These are phyloP conservation scores for Rhinolophus sinicus DNA, from an alignment of 2,113 vertebrate species.

Conservation along the genomic window DNA sequence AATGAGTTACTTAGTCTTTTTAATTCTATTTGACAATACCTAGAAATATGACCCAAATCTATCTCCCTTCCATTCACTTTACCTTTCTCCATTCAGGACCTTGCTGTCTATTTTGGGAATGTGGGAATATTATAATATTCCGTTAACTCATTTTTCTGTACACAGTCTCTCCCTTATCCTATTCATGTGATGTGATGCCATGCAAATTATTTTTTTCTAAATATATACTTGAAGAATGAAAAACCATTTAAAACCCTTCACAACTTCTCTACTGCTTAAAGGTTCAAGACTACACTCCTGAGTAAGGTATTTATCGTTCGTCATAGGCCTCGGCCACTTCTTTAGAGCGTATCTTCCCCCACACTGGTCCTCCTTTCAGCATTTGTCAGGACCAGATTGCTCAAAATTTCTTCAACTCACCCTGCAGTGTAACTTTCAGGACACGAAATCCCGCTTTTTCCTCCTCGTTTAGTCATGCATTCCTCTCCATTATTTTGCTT, in stretches of 20 bases:
- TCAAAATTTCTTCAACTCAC: neutral
- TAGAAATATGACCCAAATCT: neutral
- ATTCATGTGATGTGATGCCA: neutral
- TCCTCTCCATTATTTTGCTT: neutral
- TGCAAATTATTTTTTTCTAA: neutral
- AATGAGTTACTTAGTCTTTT: neutral
- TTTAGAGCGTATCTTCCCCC: accelerated
- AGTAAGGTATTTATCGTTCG: neutral
- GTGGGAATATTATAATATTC: neutral
- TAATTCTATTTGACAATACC: neutral
- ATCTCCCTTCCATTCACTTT: neutral
- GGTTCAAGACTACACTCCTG: neutral
- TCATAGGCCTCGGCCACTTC: accelerated
- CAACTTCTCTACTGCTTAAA: neutral
- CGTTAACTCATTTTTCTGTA: neutral
- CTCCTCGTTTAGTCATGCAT: neutral
- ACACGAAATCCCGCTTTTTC: neutral
- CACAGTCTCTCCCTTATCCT: neutral
- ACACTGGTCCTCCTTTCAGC: neutral
- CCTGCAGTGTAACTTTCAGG: neutral
- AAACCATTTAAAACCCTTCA: neutral
- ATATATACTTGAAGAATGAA: neutral
- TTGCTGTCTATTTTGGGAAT: neutral
- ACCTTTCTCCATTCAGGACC: neutral
- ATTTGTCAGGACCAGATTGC: too few species aligned